phyloP scores from a whole-genome alignment of 2,113 vertebrate genomes.

The Pseudopodoces humilis region DNA sequence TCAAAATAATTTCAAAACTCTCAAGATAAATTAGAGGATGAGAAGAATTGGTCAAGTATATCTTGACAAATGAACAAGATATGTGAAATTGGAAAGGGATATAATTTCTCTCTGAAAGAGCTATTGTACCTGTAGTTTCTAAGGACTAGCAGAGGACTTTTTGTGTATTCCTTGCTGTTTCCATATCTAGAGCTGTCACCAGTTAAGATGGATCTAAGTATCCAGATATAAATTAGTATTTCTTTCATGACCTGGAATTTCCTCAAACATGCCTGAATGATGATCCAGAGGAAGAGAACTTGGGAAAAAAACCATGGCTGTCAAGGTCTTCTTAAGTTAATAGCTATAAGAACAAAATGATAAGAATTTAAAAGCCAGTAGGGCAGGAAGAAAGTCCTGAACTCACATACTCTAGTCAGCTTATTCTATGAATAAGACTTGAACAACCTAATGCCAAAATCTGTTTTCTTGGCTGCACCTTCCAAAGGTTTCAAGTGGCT shows the following conservation, averaged over 20 bases:
- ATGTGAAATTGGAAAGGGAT: neutral
- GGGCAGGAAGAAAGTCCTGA: neutral
- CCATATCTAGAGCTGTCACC: neutral
- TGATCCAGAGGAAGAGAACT: neutral
- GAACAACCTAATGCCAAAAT: neutral
- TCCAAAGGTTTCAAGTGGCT: neutral
- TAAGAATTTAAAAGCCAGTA: neutral
- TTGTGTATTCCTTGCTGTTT: neutral
- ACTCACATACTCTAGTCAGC: neutral
- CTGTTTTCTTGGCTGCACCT: neutral
- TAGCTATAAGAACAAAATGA: neutral
- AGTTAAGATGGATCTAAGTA: neutral
- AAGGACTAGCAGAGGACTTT: neutral
- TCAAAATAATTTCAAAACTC: slow-evolving; percentile 14
- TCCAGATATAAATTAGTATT: neutral
- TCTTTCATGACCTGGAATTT: neutral
- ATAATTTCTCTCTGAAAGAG: neutral
- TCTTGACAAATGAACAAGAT: slow-evolving; percentile 6
- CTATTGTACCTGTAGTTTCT: neutral
- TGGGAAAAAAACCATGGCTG: neutral
- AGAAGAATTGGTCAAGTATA: neutral
- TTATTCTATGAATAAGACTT: neutral
- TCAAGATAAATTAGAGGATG: slow-evolving; percentile 2
- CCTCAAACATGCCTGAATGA: neutral
- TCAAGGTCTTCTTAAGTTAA: neutral